Percentiles rank a stretch among this genome's conserved stretches.
Conservation (phyloP, 2,888 invertebrate genomes). For the Megalurothrips usitatus region DNA sequence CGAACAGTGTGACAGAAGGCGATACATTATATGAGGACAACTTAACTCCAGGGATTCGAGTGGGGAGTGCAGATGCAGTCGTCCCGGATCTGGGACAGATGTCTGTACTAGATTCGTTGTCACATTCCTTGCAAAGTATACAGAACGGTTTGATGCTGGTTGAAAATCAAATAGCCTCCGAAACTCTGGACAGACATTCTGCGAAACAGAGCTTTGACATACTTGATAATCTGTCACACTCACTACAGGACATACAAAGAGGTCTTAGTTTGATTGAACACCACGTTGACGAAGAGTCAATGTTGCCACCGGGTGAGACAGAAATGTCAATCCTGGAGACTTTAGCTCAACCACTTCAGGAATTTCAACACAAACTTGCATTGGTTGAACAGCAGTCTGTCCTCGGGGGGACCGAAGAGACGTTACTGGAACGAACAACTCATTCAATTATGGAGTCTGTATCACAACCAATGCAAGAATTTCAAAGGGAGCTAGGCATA, state of each 20-base stretch:
- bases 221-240: conserved; percentile 46
- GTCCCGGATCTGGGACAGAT: conserved; percentile 36
- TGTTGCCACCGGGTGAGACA: conserved; percentile 38
- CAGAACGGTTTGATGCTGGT: conserved; percentile 52
- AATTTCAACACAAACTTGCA: conserved; percentile 41
- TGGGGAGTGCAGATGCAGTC: background rate
- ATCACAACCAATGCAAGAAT: conserved; percentile 33
- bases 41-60: background rate
- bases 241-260: conserved; percentile 57
- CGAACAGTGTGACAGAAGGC: background rate
- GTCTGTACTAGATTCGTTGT: conserved; percentile 45
- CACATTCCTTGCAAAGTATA: conserved; percentile 55
- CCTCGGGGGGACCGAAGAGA: conserved; percentile 32
- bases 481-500: conserved; percentile 35
- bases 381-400: conserved; percentile 37
- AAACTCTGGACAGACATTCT: conserved; percentile 37
- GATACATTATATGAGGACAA: background rate
- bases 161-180: conserved; percentile 46
- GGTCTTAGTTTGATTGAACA: conserved; percentile 51
- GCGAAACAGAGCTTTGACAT: conserved; percentile 39
- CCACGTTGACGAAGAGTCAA: conserved; percentile 43
- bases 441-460: conserved; percentile 34
- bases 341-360: conserved; percentile 42
- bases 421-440: conserved; percentile 35
- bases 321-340: conserved; percentile 40